Conservation (phyloP, 2,888 invertebrate species). For the Melolontha melolontha region DNA sequence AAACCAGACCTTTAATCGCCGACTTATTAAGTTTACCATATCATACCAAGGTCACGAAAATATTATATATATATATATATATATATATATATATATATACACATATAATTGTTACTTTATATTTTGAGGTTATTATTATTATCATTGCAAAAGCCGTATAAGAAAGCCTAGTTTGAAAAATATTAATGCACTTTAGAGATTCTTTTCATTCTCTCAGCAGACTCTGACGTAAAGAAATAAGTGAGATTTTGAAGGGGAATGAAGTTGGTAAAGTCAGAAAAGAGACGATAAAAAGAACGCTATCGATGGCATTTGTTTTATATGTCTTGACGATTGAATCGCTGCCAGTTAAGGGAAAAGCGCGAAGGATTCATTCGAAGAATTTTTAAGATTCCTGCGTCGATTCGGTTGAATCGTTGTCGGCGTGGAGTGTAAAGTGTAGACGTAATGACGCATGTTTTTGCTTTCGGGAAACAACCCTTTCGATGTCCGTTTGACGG, state of each 20-base stretch:
- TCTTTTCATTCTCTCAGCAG: no score
- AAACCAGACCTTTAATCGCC: no score
- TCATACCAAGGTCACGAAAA: no score
- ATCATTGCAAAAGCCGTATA: no score
- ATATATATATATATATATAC: no score
- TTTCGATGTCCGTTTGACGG: slow-evolving; percentile 32
- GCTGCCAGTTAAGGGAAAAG: not conserved
- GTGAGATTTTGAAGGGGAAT: not conserved
- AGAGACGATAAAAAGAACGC: slow-evolving; percentile 12
- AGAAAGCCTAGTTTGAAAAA: not conserved
- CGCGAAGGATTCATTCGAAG: slow-evolving; percentile 17
- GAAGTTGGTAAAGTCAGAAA: slow-evolving; percentile 5
- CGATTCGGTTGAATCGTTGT: not conserved
- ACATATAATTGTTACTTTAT: no score
- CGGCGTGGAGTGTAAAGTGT: not conserved
- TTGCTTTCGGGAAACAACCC: slow-evolving; percentile 24
- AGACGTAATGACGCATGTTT: slow-evolving; percentile 18
- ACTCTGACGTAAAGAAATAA: no score
- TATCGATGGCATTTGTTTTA: slow-evolving; percentile 24
- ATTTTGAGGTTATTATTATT: no score
- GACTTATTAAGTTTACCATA: no score
- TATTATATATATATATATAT: no score
- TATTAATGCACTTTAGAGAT: not conserved
- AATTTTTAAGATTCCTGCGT: slow-evolving; percentile 23
- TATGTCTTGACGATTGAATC: slow-evolving; percentile 16